Evolutionary conservation across 2,113 vertebrate species (phyloP), one percentile per base, ranked within the genome.

Genomic region (Atrichornis clamosus): DNA sequence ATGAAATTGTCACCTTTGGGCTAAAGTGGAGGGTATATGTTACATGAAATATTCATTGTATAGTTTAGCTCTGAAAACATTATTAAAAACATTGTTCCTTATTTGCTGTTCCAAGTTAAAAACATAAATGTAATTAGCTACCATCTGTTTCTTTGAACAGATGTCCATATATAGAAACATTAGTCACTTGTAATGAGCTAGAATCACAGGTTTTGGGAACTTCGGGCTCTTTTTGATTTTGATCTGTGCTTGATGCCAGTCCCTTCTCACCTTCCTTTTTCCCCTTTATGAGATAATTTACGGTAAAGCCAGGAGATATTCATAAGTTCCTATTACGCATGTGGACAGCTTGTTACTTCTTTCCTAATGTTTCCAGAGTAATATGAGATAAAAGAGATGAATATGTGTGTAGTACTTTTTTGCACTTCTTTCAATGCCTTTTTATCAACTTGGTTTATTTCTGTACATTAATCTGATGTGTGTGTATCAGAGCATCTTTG

Each of bases 91-190:
- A 60, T 16, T 77, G 42, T 65, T 90, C 28, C 74, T 82, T 70
- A 76, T 65, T 95, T 97, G 78, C 59, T 89, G 75, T 96, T 97
- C 85, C 93, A 93, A 75, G 88, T 62, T 32, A 90, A 87, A 93
- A 96, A 63, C 19, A 5, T 56, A 60, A 60, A 59, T 7, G 37
- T 81, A 46, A 64, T 80, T 78, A 90, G 60, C 64, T 85, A 32
- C 75, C 58, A 55, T n/a, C 74, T 96, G 56, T 77, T 87, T 64
- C 74, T 86, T 86, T 84, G 42, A 92, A 41, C 67, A 68, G 53
- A 26, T 5, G 1, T 44, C 73, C 2, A 1, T 76, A 21, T 84
- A 27, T 68, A 65, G 28, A 60, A 60, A 44, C 16, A 10, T 80
- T 53, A 41, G 86, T 62, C 50, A 9, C 24, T 90, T 74, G 22